A percentile compares a stretch with the other conserved stretches of the same genome.
phyloP scores from a whole-genome alignment of 2,797 vertebrate species.

The Eulemur rubriventer region DNA sequence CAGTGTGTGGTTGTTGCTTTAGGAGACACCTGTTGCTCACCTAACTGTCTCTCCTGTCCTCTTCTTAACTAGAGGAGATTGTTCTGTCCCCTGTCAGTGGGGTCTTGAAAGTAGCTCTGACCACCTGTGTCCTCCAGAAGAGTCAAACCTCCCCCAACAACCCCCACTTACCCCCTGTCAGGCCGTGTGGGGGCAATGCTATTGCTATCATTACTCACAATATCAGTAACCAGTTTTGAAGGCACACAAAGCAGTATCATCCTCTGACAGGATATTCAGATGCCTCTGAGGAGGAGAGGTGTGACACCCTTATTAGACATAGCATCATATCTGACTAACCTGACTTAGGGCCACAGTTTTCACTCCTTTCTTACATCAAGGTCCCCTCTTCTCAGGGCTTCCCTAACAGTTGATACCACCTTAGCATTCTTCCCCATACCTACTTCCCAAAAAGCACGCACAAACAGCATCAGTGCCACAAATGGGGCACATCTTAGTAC shows the following conservation, averaged over 20 bases:
- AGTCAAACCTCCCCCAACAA: neutral
- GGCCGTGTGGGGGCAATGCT: neutral
- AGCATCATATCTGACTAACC: neutral
- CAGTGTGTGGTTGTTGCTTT: neutral
- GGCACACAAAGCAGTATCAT: neutral
- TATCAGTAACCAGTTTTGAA: neutral
- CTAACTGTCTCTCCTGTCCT: neutral
- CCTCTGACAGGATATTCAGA: neutral
- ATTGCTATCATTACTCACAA: neutral
- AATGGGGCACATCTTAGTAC: neutral
- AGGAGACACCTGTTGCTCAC: neutral
- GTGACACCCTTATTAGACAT: neutral
- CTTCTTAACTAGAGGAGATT: neutral
- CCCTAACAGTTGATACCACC: neutral
- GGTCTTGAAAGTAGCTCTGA: neutral
- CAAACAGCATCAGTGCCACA: neutral
- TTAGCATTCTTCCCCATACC: neutral
- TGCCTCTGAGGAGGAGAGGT: neutral
- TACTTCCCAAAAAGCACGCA: neutral
- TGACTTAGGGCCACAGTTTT: neutral
- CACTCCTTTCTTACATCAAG: neutral
- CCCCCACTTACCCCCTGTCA: neutral
- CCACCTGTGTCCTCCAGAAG: neutral
- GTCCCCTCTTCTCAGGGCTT: neutral
- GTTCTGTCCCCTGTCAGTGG: neutral